Conservation (phyloP, 2,797 vertebrate species). For the Acrossocheilus wenchowensis region DNA sequence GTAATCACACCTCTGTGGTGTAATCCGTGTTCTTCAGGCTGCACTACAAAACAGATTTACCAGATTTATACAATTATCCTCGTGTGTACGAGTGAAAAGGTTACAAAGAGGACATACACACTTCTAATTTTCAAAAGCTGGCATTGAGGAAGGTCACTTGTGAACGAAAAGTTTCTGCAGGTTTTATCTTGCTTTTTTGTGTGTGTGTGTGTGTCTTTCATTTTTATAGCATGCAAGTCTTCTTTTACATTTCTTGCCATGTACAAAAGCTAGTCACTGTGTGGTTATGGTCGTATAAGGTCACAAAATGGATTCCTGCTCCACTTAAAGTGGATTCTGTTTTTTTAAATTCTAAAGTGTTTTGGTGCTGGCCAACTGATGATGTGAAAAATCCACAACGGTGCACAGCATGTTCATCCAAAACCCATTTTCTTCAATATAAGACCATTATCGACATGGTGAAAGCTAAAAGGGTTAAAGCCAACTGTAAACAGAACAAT, state of each 20-base stretch:
- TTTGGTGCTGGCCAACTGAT: not conserved
- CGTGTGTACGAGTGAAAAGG: not conserved
- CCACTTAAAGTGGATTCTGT: slow-evolving; percentile 5
- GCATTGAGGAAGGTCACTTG: not conserved
- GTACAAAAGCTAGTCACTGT: not conserved
- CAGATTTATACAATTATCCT: slow-evolving; percentile 21
- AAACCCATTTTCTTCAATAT: not conserved
- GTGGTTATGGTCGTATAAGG: not conserved
- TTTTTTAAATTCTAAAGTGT: not conserved
- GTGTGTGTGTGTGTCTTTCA: not conserved
- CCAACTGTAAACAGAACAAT: not conserved
- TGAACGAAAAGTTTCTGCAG: not conserved
- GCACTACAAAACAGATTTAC: slow-evolving; percentile 32
- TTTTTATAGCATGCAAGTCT: not conserved
- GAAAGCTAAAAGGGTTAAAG: not conserved
- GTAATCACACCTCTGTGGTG: slow-evolving; percentile 32
- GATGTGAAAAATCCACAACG: not conserved
- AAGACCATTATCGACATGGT: not conserved
- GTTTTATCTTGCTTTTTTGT: not conserved
- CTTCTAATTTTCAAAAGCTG: not conserved
- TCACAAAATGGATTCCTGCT: not conserved
- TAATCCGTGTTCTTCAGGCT: slow-evolving; percentile 8
- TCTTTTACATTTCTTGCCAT: not conserved
- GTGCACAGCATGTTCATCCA: not conserved
- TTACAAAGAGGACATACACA: slow-evolving; percentile 5